Percentiles rank a stretch among this genome's conserved stretches.
Evolutionary conservation across 2,797 vertebrate genomes (phyloP).

Genomic region (Microhierax caerulescens): DNA sequence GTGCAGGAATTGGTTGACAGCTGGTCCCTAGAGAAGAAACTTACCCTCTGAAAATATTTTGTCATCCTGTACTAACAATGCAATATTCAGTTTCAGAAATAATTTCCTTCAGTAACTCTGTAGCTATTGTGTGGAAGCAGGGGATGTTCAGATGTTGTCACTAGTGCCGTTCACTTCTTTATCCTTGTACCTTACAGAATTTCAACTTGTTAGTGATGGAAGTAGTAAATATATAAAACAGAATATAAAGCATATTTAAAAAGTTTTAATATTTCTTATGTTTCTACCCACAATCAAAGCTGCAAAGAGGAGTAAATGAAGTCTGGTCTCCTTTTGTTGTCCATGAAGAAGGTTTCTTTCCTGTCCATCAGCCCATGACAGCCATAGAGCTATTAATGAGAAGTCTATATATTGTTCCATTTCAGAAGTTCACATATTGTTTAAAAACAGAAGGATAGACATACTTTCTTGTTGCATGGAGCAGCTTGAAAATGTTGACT

Average conservation of each 20-base stretch:
- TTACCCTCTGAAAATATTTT: not conserved
- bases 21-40: not conserved
- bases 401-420: not conserved
- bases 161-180: not conserved
- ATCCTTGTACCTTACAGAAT: not conserved
- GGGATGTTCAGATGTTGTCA: not conserved
- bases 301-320: not conserved
- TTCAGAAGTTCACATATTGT: not conserved
- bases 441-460: not conserved
- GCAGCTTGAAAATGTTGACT: not conserved
- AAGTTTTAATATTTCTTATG: not conserved
- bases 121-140: not conserved
- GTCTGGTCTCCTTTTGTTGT: not conserved
- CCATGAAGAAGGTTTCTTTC: not conserved
- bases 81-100: not conserved
- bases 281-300: not conserved
- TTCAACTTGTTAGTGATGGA: not conserved
- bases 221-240: not conserved
- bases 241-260: not conserved
- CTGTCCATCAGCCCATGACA: not conserved
- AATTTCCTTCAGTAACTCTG: not conserved
- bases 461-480: not conserved
- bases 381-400: not conserved
- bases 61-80: not conserved
- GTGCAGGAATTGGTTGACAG: not conserved